Evolutionary conservation across 2,797 vertebrate species (phyloP).

Genomic region (Falco columbarius): DNA sequence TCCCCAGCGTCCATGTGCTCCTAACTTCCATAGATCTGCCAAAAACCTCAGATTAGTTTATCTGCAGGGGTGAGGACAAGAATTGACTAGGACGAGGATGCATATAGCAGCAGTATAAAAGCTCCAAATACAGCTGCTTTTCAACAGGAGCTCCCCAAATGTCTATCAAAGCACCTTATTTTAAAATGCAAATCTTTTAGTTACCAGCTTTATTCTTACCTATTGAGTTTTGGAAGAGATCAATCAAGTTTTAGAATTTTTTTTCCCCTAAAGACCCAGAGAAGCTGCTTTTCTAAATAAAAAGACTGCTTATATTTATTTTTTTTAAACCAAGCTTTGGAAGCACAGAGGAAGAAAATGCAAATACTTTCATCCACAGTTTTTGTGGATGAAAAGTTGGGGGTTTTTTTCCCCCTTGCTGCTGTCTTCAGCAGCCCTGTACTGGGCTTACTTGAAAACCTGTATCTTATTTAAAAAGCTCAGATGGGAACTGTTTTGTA

Average conservation of each 20-base stretch:
- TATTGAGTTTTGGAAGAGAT: not conserved
- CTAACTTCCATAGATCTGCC: not conserved
- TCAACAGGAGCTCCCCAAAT: not conserved
- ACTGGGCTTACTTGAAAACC: not conserved
- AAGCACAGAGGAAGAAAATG: not conserved
- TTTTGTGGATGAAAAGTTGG: not conserved
- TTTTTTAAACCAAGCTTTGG: not conserved
- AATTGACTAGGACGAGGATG: not conserved
- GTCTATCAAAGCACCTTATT: not conserved
- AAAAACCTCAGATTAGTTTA: not conserved
- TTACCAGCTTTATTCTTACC: not conserved
- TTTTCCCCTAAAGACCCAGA: not conserved
- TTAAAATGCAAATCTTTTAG: fast-evolving
- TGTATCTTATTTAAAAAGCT: not conserved
- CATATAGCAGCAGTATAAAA: not conserved
- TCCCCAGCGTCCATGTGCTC: not conserved
- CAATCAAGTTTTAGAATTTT: fast-evolving
- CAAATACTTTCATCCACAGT: not conserved
- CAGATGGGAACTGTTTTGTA: not conserved
- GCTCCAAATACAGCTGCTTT: not conserved
- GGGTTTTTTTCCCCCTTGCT: not conserved
- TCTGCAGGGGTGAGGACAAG: not conserved
- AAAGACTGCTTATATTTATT: not conserved
- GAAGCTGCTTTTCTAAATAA: not conserved
- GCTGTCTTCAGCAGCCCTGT: not conserved